Evolutionary conservation across 2,888 invertebrate species (phyloP), one percentile per base, ranked within the genome.

Genomic region (Rhamnusium bicolor): DNA sequence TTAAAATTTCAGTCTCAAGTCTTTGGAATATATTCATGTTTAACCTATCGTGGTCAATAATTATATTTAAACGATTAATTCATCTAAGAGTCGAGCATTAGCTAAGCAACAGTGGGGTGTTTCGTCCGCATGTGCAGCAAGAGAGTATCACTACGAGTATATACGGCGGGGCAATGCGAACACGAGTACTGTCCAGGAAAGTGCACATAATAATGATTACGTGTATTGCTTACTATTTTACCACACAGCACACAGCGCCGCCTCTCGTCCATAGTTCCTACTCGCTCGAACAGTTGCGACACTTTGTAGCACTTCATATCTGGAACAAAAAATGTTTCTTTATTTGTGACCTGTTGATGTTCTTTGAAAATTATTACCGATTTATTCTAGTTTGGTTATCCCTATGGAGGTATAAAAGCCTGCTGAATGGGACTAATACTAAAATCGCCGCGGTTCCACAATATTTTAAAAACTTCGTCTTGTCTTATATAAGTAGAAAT

Each of bases 201-300:
- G 86, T 91, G 91, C 79, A 91, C 91, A 86, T 91, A 91, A 87
- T 91, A 91, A 85, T 91, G 91, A 87, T 91, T 91, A 81, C 91
- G 89, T 75, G 91, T 90, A 86, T 91, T 91, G 87, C 91, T 90
- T 81, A 91, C 91, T 83, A 91, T 89, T 88, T 91, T 91, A 82
- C 91, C 91, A 87, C 91, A 91, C 84, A 91, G 87, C 80, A 90
- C 89, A 87, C 91, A 91, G 81, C 90, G 87, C 84, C 90, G 88
- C 85, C 90, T 86, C 86, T 91, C 91, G 87, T 91, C 91, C 89
- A 87, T 89, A 83, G 88, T 88, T 83, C 90, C 90, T 81, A 90
- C 90, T 83, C 90, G 88, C 86, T 90, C 90, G 88, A 91, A 91
- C 85, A 91, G 89, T 87, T 91, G 90, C 83, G 90, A 90, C 84